Base-by-base conservation (phyloP, 2,797 vertebrate species). In the Urophycis tenuis region DNA sequence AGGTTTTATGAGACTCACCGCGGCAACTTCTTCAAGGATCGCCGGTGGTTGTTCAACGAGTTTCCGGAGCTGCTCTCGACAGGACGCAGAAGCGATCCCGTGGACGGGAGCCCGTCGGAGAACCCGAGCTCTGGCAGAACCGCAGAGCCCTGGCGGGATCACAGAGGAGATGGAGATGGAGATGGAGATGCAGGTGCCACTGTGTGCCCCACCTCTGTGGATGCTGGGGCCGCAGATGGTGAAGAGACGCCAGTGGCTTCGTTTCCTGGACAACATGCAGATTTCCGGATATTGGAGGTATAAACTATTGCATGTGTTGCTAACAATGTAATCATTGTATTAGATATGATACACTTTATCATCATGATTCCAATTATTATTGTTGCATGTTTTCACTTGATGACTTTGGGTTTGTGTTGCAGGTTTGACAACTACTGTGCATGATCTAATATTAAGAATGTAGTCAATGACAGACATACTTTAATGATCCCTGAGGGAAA, bases 1-100 rank as follows among this genome's bases (percentile, higher is more conserved):
- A 88, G 78, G 73, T 98, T 98, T 94, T 98, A 98, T 83, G 91
- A 92, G 84, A 90, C 77, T 64, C 96, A 98, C 86, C 95, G 94
- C 86, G 91, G 91, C 87, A 96, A 95, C 80, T 98, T 98, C 91
- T 98, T 98, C 90, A 98, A 95, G 91, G 93, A 97, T 91, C 95
- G 96, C 33, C 95, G 91, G 87, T 98, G 92, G 94, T 87, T 94
- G 79, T 91, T 93, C 85, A 88, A 92, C 78, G 96, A 98, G 85
- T 98, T 98, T 85, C 96, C 97, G 80, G 97, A 98, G 90, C 93
- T 98, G 83, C 92, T 96, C 85, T 93, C 95, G 80, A 75, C 79
- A 73, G 81, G 81, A 79, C 81, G 71, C 74, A 73, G 82, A 74
- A 83, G 34, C 32, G 73, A 25, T 69, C 49, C 1, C 29, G 71